Percentiles rank a stretch among this genome's conserved stretches.
Conservation (phyloP, 2,888 invertebrate species). For the Tuta absoluta region DNA sequence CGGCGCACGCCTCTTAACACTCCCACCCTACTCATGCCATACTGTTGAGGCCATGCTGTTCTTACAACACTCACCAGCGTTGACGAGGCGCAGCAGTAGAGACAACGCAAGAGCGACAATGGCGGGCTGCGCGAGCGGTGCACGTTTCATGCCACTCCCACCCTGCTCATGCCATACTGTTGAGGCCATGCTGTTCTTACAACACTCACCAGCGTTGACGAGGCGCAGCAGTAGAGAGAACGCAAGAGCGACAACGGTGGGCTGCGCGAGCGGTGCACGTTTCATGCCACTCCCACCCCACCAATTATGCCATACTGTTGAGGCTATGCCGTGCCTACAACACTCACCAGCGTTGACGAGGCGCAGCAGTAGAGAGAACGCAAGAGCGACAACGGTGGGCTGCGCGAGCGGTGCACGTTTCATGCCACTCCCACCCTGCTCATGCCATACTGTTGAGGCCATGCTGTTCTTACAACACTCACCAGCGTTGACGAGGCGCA, state of each 20-base stretch:
- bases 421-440: slow-evolving; percentile 78
- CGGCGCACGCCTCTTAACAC: slow-evolving; percentile 81
- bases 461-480: slow-evolving; percentile 71
- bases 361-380: slow-evolving; percentile 69
- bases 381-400: slow-evolving; percentile 70
- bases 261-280: slow-evolving; percentile 49
- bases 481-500: slow-evolving; percentile 74
- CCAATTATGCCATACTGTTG: slow-evolving; percentile 78
- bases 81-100: no score
- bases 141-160: background rate
- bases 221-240: slow-evolving; percentile 69
- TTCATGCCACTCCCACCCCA: slow-evolving; percentile 79
- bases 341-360: slow-evolving; percentile 71
- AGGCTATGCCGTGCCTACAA: slow-evolving; percentile 38
- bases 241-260: slow-evolving; percentile 61
- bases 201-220: slow-evolving; percentile 70
- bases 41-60: no score
- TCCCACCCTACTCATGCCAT: slow-evolving; percentile 56
- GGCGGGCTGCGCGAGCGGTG: no score
- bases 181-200: background rate
- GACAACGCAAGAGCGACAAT: no score
- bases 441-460: slow-evolving; percentile 69
- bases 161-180: no score
- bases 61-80: no score
- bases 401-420: no score